Evolutionary conservation across 2,888 invertebrate species (phyloP).

Genomic region (Drosophila monieri): DNA sequence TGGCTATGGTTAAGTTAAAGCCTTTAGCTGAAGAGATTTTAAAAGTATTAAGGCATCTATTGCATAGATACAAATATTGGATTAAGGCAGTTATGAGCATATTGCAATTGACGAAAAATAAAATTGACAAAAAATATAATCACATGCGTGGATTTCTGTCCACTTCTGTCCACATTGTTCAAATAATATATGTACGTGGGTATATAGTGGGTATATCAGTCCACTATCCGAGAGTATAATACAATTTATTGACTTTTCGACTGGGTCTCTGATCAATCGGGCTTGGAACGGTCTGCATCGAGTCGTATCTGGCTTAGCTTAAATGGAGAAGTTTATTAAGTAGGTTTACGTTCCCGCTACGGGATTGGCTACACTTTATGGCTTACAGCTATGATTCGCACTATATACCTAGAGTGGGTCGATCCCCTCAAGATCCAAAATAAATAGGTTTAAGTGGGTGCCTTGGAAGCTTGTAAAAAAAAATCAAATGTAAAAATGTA

Average conservation of each 20-base stretch:
- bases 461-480: neutral
- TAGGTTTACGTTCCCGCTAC: neutral
- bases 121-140: neutral
- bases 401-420: constrained; percentile 18
- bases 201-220: neutral
- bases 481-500: neutral
- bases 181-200: too few relatives aligned
- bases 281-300: neutral
- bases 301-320: constrained; percentile 3
- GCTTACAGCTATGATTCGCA: constrained; percentile 35
- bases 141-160: too few relatives aligned
- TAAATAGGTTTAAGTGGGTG: neutral
- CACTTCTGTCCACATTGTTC: too few relatives aligned
- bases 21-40: constrained; percentile 1
- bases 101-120: constrained; percentile 1
- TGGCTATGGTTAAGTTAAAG: constrained; percentile 10
- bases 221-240: neutral
- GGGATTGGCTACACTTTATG: constrained; percentile 8
- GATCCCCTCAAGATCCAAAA: constrained; percentile 2
- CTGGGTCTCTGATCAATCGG: neutral
- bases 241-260: neutral
- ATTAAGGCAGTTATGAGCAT: constrained; percentile 7
- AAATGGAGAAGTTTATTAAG: neutral
- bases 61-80: constrained; percentile 1
- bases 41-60: neutral